Evolutionary conservation across 2,888 invertebrate species (phyloP).

Genomic region (Dryadula phaetusa): DNA sequence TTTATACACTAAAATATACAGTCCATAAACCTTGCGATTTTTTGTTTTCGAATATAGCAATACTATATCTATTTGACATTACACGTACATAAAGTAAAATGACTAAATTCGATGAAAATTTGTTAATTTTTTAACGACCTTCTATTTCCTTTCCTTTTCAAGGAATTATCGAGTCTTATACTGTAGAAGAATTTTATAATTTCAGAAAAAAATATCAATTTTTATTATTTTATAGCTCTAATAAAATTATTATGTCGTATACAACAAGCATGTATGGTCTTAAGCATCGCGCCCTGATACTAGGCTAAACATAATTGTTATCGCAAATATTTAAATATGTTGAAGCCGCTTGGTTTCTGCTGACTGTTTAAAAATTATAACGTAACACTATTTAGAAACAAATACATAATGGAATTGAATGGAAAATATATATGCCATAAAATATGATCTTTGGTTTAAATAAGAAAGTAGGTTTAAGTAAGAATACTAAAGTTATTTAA

Average conservation of each 20-base stretch:
- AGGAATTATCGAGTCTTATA: neutral
- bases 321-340: neutral
- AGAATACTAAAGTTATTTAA: neutral
- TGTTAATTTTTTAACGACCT: no score
- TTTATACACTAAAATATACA: conserved; percentile 37
- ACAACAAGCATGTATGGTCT: no score
- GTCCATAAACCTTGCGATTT: conserved; percentile 22
- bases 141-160: no score
- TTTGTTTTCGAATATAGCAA: conserved; percentile 29
- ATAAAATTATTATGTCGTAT: no score
- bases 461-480: no score
- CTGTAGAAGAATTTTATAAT: neutral
- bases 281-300: no score
- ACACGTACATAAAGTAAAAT: neutral
- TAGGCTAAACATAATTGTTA: neutral
- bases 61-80: conserved; percentile 20
- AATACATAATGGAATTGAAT: no score
- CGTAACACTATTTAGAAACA: neutral
- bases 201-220: neutral
- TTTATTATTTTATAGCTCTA: no score
- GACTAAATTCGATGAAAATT: no score
- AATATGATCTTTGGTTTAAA: no score
- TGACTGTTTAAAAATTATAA: no score
- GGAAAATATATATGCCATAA: no score
- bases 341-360: neutral